Evolutionary conservation across 1,140 invertebrate genomes (phyloP).

Genomic region (Drosophila tsacasi): DNA sequence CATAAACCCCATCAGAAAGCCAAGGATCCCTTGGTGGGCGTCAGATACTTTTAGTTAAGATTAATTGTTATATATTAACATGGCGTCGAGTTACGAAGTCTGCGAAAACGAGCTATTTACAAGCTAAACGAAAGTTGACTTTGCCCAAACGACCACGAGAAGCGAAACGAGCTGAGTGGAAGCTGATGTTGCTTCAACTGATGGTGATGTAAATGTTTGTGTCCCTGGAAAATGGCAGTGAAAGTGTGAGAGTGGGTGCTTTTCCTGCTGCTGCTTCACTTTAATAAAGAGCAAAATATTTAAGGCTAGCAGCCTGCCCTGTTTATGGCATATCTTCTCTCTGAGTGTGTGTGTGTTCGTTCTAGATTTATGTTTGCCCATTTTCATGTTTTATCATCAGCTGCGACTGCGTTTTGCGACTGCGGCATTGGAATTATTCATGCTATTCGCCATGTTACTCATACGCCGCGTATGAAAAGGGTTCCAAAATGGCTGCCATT

Average conservation of each 20-base stretch:
- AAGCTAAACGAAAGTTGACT: constrained; percentile 85
- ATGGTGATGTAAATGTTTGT: constrained; percentile 56
- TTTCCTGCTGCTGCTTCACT: constrained; percentile 19
- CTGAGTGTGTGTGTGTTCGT: constrained; percentile 11
- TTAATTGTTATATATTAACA: constrained; percentile 84
- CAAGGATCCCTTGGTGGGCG: constrained; percentile 36
- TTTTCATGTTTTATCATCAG: constrained; percentile 83
- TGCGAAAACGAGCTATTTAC: constrained; percentile 85
- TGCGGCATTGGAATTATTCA: constrained; percentile 73
- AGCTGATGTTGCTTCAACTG: constrained; percentile 36
- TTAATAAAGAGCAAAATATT: constrained; percentile 63
- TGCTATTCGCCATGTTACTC: constrained; percentile 71
- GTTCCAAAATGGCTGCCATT: constrained; percentile 55
- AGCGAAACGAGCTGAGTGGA: constrained; percentile 34
- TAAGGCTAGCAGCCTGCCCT: constrained; percentile 42
- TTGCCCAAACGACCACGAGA: constrained; percentile 65
- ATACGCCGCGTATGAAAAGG: constrained; percentile 78
- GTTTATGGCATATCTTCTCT: constrained; percentile 59
- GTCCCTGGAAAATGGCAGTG: constrained; percentile 36
- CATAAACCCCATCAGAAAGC: constrained; percentile 18
- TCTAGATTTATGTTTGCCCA: constrained; percentile 77
- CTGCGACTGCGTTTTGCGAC: constrained; percentile 42
- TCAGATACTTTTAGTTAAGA: constrained; percentile 81
- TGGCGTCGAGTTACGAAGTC: constrained; percentile 83
- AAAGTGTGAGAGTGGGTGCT: constrained; percentile 31